These are phyloP conservation scores for Orthosia gothica DNA, from an alignment of 2,888 invertebrate genomes.

Conservation along the genomic window DNA sequence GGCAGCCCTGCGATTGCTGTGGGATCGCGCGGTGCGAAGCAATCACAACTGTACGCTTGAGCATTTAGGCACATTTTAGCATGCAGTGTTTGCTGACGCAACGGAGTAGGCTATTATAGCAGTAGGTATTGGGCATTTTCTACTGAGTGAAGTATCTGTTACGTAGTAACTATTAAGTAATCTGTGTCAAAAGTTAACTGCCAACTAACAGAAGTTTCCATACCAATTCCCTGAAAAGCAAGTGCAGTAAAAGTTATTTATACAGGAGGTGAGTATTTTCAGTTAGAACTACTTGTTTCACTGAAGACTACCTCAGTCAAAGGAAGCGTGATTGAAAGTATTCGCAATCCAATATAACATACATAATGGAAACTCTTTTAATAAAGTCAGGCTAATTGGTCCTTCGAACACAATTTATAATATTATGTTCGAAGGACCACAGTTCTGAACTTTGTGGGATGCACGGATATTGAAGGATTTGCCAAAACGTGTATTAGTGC, in stretches of 20 bases:
- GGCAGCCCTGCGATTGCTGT: too few species aligned
- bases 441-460: background rate
- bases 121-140: too few species aligned
- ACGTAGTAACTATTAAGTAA: too few species aligned
- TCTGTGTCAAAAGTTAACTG: too few species aligned
- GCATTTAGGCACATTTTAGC: too few species aligned
- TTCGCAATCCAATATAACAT: background rate
- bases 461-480: background rate
- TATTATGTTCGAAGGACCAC: background rate
- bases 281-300: background rate
- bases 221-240: background rate
- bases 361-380: slow-evolving; percentile 1
- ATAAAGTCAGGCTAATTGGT: background rate
- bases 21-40: too few species aligned
- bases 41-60: too few species aligned
- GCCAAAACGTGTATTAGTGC: background rate
- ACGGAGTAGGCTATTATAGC: too few species aligned
- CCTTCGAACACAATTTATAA: too few species aligned
- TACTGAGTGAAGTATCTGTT: too few species aligned
- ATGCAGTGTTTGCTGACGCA: too few species aligned
- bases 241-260: background rate
- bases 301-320: background rate
- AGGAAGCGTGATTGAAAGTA: background rate
- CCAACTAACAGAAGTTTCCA: background rate
- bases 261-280: background rate